Base-by-base conservation (phyloP, 2,113 vertebrate genomes). In the Trogon melanurus region DNA sequence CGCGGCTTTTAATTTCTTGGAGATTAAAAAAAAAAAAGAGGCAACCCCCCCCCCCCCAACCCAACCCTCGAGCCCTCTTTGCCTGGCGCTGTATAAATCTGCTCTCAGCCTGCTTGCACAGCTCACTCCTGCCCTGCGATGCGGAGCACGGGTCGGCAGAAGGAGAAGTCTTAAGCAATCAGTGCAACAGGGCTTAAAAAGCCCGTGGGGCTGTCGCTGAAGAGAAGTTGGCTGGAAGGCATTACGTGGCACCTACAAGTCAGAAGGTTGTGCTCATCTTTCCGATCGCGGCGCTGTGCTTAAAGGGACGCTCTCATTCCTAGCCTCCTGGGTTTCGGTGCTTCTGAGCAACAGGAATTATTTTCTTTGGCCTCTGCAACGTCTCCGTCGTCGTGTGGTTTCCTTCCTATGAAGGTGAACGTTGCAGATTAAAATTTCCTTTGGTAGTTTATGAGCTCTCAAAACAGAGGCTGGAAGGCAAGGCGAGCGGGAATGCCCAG, bases 361-460 rank as follows among this genome's bases (percentile, higher is more conserved):
- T 96, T 96, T 96, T 94, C 50, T 94, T 93, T 97, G 95, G 96
- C 96, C 21, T 84, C 83, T 85, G 62, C 82, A 96, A 72, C 44
- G 11, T 91, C 79, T 89, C 57, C 16, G 3, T 22, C 41, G 66
- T 73, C 4, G 3, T 85, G 88, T 84, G 54, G 83, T 92, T 96
- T 96, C 95, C 96, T 97, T 96, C 96, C 95, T 96, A 89, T 60
- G 61, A 96, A 95, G 87, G 92, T 97, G 93, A 84, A 69, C 1
- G 0, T 79, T 96, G 93, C 78, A 96, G 92, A 92, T 95, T 96
- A 96, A 94, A 95, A 75, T 87, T 76, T 66, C 81, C 3, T 57
- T 96, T 96, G 96, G 92, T 92, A 95, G 80, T 16, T 89, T 66
- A 29, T 2, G 8, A 95, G 66, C 16, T 85, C 70, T 89, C 50